A percentile compares a stretch with the other conserved stretches of the same genome.
Conservation (phyloP, 2,888 invertebrate genomes). For the Sphaeridia pumilis region DNA sequence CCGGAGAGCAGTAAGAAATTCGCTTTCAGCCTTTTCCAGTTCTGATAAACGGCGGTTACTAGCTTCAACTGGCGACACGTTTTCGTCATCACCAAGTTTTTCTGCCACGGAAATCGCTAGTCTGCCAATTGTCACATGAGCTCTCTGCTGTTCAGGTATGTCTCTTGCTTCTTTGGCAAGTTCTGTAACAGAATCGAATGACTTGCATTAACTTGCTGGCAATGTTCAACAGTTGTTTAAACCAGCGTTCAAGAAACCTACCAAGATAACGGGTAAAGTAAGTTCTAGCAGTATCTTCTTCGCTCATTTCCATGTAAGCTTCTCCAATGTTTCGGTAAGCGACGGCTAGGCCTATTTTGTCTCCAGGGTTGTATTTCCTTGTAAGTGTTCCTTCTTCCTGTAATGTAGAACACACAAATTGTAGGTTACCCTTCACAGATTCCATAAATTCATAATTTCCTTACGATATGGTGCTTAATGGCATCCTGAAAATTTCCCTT, state of each 20-base stretch:
- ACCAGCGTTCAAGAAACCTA: slow-evolving; percentile 43
- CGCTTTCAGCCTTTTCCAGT: slow-evolving; percentile 16
- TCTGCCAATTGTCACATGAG: slow-evolving; percentile 76
- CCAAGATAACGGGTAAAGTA: slow-evolving; percentile 52
- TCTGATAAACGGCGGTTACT: too few species aligned
- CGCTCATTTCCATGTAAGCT: slow-evolving; percentile 40
- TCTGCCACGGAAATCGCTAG: slow-evolving; percentile 62
- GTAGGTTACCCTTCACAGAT: too few species aligned
- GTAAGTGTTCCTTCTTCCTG: slow-evolving; percentile 24
- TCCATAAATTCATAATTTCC: neutral
- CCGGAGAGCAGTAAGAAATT: slow-evolving; percentile 18
- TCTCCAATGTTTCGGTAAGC: slow-evolving; percentile 43
- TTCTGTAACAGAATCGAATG: too few species aligned
- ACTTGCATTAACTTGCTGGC: too few species aligned
- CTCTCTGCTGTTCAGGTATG: slow-evolving; percentile 73
- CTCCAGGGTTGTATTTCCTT: slow-evolving; percentile 36
- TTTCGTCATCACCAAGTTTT: slow-evolving; percentile 45
- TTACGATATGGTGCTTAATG: slow-evolving; percentile 54
- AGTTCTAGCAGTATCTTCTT: slow-evolving; percentile 39
- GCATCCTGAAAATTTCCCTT: slow-evolving; percentile 65
- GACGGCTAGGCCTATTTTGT: slow-evolving; percentile 47
- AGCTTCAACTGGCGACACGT: too few species aligned
- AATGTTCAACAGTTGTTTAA: too few species aligned
- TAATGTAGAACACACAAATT: too few species aligned
- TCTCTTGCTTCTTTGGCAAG: slow-evolving; percentile 56